These are phyloP conservation scores for Thumatha senex DNA, from an alignment of 2,888 invertebrate species.

Conservation along the genomic window DNA sequence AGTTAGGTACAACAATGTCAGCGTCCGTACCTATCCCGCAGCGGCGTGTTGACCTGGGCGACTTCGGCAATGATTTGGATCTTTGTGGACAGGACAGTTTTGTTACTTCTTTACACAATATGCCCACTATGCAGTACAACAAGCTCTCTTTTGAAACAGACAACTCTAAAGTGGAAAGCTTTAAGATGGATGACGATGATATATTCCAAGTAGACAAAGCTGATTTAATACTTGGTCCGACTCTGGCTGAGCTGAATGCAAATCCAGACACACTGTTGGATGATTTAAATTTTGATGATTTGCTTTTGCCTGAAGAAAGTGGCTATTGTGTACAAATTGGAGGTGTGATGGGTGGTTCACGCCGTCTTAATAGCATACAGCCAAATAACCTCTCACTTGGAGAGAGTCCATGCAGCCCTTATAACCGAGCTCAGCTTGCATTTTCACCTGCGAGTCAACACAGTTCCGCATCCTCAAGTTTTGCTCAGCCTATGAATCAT, in stretches of 20 bases:
- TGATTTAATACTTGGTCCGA: constrained; percentile 92
- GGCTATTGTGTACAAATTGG: constrained; percentile 81
- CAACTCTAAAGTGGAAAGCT: constrained; percentile 82
- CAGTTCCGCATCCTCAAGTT: constrained; percentile 80
- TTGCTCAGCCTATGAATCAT: constrained; percentile 72
- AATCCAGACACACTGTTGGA: constrained; percentile 92
- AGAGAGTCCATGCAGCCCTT: constrained; percentile 81
- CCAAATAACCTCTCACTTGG: constrained; percentile 51
- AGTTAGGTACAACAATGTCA: constrained; percentile 67
- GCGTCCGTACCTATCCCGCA: constrained; percentile 87
- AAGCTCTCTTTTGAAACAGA: constrained; percentile 72
- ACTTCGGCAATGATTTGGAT: constrained; percentile 83
- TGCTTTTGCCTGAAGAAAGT: constrained; percentile 88
- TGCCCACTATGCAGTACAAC: constrained; percentile 65
- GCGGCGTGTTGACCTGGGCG: constrained; percentile 72
- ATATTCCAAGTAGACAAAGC: constrained; percentile 94
- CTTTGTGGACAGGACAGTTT: constrained; percentile 79
- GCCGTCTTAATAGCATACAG: constrained; percentile 50
- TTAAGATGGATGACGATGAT: constrained; percentile 94
- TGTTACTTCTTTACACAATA: constrained; percentile 67
- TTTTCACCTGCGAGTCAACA: constrained; percentile 88
- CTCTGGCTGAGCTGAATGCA: constrained; percentile 92
- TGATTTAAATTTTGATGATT: constrained; percentile 94
- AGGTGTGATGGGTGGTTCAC: constrained; percentile 73
- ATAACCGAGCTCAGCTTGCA: constrained; percentile 74